These are phyloP conservation scores for Hyppa rectilinea DNA, from an alignment of 2,888 invertebrate species.

Conservation along the genomic window DNA sequence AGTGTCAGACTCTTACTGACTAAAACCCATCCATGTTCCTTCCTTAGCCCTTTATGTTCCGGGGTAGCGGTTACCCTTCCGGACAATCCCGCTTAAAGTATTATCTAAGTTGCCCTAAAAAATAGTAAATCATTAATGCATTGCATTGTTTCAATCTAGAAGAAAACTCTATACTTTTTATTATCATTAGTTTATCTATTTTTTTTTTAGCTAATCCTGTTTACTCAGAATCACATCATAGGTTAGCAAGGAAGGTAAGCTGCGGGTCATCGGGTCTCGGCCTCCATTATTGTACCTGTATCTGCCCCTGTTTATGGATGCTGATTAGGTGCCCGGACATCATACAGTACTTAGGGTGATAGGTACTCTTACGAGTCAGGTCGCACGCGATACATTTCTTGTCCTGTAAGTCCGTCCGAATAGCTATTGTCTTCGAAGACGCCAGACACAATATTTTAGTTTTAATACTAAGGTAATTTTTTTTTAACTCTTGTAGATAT, in stretches of 20 bases:
- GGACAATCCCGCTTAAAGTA: too few relatives aligned
- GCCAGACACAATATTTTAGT: not conserved
- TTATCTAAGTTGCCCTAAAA: too few relatives aligned
- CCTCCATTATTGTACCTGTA: not conserved
- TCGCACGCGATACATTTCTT: conserved; percentile 33
- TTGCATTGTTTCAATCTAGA: not conserved
- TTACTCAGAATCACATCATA: not conserved
- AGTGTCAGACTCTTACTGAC: too few relatives aligned
- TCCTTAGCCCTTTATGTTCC: too few relatives aligned
- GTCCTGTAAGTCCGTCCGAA: conserved; percentile 3
- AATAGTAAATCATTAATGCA: too few relatives aligned
- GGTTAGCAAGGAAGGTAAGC: not conserved
- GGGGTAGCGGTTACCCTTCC: too few relatives aligned
- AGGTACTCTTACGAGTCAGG: conserved; percentile 28
- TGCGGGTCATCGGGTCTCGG: conserved; percentile 30
- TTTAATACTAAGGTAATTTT: not conserved
- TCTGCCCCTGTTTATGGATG: conserved; percentile 17
- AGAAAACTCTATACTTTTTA: too few relatives aligned
- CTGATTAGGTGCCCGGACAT: conserved; percentile 14
- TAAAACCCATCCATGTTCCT: too few relatives aligned
- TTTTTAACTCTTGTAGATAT: not conserved
- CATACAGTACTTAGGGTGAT: conserved; percentile 11
- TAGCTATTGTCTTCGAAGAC: not conserved
- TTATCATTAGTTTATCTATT: not conserved
- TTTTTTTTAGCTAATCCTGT: not conserved